These are phyloP conservation scores for Tuberolachnus salignus DNA, from an alignment of 2,888 invertebrate genomes.

Conservation along the genomic window DNA sequence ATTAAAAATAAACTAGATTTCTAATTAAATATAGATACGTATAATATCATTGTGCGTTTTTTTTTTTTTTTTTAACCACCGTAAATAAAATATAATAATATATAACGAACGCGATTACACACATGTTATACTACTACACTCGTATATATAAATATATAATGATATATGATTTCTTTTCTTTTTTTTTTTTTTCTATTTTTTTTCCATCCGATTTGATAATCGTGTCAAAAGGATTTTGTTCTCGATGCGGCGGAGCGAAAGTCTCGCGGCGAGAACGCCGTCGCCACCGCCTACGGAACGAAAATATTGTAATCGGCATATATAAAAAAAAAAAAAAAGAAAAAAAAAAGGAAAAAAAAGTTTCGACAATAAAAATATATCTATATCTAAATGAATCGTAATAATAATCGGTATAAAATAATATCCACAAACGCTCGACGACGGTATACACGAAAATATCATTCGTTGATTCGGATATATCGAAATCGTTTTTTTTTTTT, in stretches of 20 bases:
- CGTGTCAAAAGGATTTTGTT: slow-evolving; percentile 27
- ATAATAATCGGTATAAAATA: no score
- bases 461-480: neutral
- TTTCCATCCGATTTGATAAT: neutral
- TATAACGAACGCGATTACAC: no score
- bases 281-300: neutral
- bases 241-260: no score
- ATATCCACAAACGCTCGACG: neutral
- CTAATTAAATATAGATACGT: no score
- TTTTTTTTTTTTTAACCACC: no score
- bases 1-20: no score
- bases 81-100: slow-evolving; percentile 16
- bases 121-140: no score
- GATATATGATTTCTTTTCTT: slow-evolving; percentile 16
- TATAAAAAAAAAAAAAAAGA: neutral
- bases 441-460: neutral
- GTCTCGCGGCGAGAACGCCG: neutral
- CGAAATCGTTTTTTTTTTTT: no score
- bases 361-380: neutral
- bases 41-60: no score
- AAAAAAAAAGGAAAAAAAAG: neutral
- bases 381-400: slow-evolving; percentile 11
- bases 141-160: slow-evolving; percentile 3
- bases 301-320: slow-evolving; percentile 20
- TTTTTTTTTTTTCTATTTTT: neutral